phyloP scores from a whole-genome alignment of 1,140 invertebrate genomes.

The Drosophila bipectinata region DNA sequence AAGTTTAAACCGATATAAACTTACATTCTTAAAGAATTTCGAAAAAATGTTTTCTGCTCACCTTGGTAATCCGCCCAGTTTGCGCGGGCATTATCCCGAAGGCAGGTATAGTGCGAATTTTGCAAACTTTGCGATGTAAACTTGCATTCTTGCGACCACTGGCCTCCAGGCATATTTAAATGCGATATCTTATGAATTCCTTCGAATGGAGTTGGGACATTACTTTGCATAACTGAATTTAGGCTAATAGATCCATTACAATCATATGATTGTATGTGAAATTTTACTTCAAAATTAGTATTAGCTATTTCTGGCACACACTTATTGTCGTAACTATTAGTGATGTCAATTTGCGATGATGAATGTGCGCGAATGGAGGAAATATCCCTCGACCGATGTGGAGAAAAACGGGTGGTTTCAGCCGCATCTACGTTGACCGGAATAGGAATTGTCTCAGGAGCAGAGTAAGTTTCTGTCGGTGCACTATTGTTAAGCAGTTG shows the following conservation, averaged over 20 bases:
- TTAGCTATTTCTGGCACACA: slow-evolving; percentile 1
- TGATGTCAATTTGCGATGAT: slow-evolving; percentile 68
- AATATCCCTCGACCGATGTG: slow-evolving; percentile 86
- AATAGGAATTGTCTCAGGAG: slow-evolving; percentile 71
- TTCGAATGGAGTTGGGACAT: slow-evolving; percentile 89
- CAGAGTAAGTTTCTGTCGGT: slow-evolving; percentile 44
- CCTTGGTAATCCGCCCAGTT: slow-evolving; percentile 68
- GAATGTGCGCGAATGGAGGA: slow-evolving; percentile 85
- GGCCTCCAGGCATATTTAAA: slow-evolving; percentile 90
- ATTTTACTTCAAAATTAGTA: slow-evolving; percentile 79
- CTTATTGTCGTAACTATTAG: slow-evolving; percentile 49
- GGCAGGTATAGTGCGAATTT: slow-evolving; percentile 86
- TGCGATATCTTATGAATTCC: slow-evolving; percentile 86
- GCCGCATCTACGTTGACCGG: slow-evolving; percentile 86
- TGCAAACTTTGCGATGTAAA: slow-evolving; percentile 88
- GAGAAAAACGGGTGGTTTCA: slow-evolving; percentile 88
- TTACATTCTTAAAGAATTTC: not conserved
- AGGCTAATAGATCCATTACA: slow-evolving; percentile 88
- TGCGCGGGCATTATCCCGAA: slow-evolving; percentile 76
- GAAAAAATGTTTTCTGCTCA: slow-evolving; percentile 20
- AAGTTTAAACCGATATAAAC: not conserved
- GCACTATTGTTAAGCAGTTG: slow-evolving; percentile 45
- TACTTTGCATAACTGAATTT: slow-evolving; percentile 89
- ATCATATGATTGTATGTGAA: slow-evolving; percentile 88
- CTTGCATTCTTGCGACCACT: slow-evolving; percentile 88